These are phyloP conservation scores for Champsocephalus gunnari DNA, from an alignment of 2,797 vertebrate genomes.

Conservation along the genomic window DNA sequence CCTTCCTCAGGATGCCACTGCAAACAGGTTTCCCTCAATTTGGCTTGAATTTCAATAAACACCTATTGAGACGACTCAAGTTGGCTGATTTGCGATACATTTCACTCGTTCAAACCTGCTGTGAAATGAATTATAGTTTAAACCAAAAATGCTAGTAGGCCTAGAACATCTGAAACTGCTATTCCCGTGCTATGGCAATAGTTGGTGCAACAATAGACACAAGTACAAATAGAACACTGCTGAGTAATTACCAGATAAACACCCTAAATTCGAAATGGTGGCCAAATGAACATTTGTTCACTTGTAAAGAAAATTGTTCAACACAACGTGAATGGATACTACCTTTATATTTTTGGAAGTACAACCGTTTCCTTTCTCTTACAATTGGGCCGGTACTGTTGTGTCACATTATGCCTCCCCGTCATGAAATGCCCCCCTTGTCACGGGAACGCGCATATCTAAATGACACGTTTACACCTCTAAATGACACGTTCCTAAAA, in stretches of 20 bases:
- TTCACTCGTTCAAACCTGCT: not conserved
- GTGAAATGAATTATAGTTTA: too few species aligned
- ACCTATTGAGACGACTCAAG: not conserved
- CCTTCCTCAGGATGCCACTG: not conserved
- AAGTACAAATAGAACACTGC: not conserved
- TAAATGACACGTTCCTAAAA: too few species aligned
- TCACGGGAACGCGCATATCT: too few species aligned
- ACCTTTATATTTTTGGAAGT: not conserved
- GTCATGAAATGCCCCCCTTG: too few species aligned
- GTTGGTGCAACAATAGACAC: not conserved
- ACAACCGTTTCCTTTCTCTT: not conserved
- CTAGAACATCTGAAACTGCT: too few species aligned
- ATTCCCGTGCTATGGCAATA: not conserved
- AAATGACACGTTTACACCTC: too few species aligned
- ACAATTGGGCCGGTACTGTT: too few species aligned
- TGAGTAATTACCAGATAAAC: not conserved
- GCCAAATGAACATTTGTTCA: not conserved
- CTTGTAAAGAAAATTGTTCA: not conserved
- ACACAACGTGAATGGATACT: not conserved
- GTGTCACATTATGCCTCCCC: too few species aligned
- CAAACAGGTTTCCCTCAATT: not conserved
- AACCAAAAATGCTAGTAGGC: too few species aligned
- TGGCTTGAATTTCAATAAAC: not conserved
- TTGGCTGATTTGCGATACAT: not conserved
- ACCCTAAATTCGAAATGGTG: not conserved